A percentile compares a stretch with the other conserved stretches of the same genome.
These are phyloP conservation scores for Aproaerema taeniolella DNA, from an alignment of 2,888 invertebrate species.

Conservation along the genomic window DNA sequence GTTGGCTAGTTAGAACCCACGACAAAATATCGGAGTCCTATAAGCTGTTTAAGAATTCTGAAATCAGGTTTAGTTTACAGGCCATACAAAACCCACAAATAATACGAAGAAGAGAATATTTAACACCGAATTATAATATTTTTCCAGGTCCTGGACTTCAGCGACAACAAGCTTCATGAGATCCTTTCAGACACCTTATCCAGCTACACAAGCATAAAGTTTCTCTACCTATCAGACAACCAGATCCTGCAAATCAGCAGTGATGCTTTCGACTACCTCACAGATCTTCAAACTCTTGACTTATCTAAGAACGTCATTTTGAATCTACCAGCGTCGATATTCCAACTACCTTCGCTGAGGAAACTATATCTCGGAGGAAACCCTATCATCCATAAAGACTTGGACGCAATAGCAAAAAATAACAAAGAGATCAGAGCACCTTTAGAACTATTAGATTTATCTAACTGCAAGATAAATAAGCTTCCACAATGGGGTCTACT, in stretches of 20 bases:
- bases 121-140: no score
- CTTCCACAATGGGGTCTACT: conserved; percentile 79
- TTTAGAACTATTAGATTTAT: conserved; percentile 76
- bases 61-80: no score
- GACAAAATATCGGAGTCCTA: no score
- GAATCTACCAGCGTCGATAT: conserved; percentile 64
- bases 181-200: conserved; percentile 67
- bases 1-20: no score
- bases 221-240: conserved; percentile 77
- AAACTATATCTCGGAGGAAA: conserved; percentile 79
- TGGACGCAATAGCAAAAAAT: conserved; percentile 50
- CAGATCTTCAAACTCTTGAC: conserved; percentile 72
- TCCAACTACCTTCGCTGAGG: conserved; percentile 77
- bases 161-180: conserved; percentile 73
- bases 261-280: conserved; percentile 66
- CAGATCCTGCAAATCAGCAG: conserved; percentile 74
- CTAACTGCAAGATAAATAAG: conserved; percentile 75
- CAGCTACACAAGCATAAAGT: conserved; percentile 68
- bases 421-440: conserved; percentile 77
- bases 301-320: conserved; percentile 74
- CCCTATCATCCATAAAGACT: conserved; percentile 53
- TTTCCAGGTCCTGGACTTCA: conserved; percentile 77
- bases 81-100: no score
- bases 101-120: no score
- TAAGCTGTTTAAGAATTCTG: no score